Evolutionary conservation across 37 sponge, comb jelly and placozoan species (phyloP).

Genomic region (Beroe ovata): DNA sequence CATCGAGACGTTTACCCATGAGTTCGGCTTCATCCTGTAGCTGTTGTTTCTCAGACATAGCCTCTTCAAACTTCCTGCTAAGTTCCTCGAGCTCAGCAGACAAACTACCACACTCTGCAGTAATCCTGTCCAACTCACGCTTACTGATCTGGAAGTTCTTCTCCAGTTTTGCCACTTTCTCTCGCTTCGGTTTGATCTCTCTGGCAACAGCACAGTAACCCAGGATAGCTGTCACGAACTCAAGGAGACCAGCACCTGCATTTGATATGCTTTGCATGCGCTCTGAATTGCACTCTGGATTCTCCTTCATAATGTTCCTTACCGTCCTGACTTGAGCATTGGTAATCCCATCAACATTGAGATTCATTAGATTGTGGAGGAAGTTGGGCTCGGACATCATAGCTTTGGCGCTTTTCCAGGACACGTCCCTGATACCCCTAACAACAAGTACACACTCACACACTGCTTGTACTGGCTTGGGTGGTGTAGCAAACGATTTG

Average conservation of each 20-base stretch:
- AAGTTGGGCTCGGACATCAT: constrained; percentile 98
- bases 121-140: constrained; percentile 92
- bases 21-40: constrained; percentile 95
- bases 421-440: constrained; percentile 84
- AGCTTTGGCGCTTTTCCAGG: constrained; percentile 95
- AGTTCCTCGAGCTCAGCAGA: constrained; percentile 80
- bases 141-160: constrained; percentile 91
- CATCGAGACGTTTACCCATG: constrained; percentile 92
- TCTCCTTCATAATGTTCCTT: constrained; percentile 67
- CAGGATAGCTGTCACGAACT: constrained; percentile 95
- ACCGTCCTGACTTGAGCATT: constrained; percentile 75
- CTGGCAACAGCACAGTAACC: constrained; percentile 97
- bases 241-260: constrained; percentile 93
- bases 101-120: constrained; percentile 81
- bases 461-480: constrained; percentile 90
- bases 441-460: constrained; percentile 92
- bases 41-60: constrained; percentile 87
- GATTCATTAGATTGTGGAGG: constrained; percentile 79
- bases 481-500: constrained; percentile 97
- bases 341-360: constrained; percentile 92
- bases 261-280: constrained; percentile 88
- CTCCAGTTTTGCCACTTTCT: constrained; percentile 94
- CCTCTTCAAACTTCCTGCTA: constrained; percentile 82
- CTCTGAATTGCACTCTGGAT: constrained; percentile 78
- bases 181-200: constrained; percentile 98